Evolutionary conservation across 2,113 vertebrate genomes (phyloP).

Genomic region (Pluvianellus socialis): DNA sequence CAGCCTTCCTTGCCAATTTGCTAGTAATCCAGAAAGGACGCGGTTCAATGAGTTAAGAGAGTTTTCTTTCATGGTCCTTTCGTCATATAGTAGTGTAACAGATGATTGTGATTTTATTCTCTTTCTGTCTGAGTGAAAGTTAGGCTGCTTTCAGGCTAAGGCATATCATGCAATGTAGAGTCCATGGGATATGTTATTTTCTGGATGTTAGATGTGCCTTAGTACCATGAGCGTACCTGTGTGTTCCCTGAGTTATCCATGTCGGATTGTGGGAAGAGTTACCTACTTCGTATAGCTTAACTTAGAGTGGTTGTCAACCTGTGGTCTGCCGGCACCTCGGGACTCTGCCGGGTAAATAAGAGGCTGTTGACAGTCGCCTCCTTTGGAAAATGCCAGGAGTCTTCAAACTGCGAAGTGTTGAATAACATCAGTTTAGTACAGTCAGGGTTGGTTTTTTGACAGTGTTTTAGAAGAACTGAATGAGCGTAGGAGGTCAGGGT

Average conservation of each 20-base stretch:
- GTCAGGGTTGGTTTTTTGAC: accelerated
- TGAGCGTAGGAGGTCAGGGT: neutral
- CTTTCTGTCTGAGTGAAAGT: neutral
- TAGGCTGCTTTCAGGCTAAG: neutral
- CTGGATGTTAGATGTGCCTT: neutral
- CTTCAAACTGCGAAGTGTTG: neutral
- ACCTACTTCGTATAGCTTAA: neutral
- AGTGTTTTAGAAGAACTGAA: neutral
- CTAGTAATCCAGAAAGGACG: neutral
- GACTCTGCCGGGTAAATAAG: neutral
- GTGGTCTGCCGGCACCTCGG: neutral
- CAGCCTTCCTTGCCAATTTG: constrained; percentile 4
- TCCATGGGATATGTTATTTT: neutral
- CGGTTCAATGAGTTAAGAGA: neutral
- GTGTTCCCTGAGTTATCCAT: neutral
- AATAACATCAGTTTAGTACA: neutral
- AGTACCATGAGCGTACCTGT: neutral
- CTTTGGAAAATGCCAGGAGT: neutral
- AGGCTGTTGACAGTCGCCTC: constrained; percentile 1
- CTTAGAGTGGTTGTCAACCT: neutral
- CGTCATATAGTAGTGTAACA: neutral
- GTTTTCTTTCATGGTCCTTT: neutral
- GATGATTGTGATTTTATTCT: neutral
- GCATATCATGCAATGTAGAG: neutral
- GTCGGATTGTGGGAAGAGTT: neutral